Conservation (phyloP, 2,888 invertebrate genomes). For the Caenorhabditis afra region DNA sequence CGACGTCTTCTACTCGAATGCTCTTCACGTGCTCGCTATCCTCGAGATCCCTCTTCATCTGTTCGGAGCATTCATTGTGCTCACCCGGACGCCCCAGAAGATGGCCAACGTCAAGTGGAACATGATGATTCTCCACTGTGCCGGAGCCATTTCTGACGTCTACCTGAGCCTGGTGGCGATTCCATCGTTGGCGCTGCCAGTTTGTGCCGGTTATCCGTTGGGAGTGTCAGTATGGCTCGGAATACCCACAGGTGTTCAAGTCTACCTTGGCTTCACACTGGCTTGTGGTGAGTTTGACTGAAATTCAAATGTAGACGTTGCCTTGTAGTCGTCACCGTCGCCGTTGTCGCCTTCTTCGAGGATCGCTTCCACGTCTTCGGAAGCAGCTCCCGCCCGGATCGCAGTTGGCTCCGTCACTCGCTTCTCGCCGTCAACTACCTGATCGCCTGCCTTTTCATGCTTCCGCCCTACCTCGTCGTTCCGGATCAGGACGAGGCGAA, state of each 20-base stretch:
- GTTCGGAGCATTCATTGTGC: not conserved
- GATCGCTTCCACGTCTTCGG: slow-evolving; percentile 12
- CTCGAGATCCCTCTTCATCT: not conserved
- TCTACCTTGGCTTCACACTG: slow-evolving; percentile 35
- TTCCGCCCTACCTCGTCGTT: too few species aligned
- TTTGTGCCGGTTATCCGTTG: slow-evolving; percentile 25
- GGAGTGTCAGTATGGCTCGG: not conserved
- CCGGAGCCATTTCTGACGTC: slow-evolving; percentile 20
- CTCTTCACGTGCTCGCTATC: not conserved
- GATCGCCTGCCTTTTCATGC: too few species aligned
- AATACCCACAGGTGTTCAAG: slow-evolving; percentile 15
- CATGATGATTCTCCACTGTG: not conserved
- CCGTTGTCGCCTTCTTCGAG: slow-evolving; percentile 25
- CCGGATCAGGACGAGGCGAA: too few species aligned
- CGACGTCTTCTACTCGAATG: not conserved
- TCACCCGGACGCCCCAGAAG: not conserved
- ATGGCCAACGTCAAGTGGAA: slow-evolving; percentile 1
- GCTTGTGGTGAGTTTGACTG: too few species aligned
- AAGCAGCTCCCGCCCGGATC: too few species aligned
- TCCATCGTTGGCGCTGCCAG: slow-evolving; percentile 13
- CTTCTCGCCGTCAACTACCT: too few species aligned
- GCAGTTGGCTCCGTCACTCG: too few species aligned
- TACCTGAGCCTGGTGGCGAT: slow-evolving; percentile 16
- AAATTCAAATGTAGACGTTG: too few species aligned
- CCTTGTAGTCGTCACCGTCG: not conserved